Evolutionary conservation across 2,888 invertebrate genomes (phyloP), one percentile per base, ranked within the genome.

Genomic region (Pasiphila rectangulata): DNA sequence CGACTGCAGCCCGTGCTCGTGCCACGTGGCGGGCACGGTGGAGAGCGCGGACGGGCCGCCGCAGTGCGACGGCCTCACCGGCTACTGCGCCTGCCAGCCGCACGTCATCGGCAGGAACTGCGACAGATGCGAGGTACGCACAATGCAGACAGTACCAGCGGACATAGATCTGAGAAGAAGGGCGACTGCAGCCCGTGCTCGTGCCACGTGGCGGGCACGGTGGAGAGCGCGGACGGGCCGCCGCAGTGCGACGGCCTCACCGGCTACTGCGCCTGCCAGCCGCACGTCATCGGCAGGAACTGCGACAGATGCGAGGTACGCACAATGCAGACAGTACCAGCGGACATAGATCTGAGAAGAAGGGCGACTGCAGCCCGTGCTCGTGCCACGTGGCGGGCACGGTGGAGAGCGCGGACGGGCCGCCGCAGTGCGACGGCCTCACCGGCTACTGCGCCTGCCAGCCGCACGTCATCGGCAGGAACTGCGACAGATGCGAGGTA

Each of bases 311-410:
- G 96, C 64, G 85, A 84, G 74, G 87, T 46, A 9, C n/a, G n/a
- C n/a, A n/a, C n/a, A n/a, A n/a, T n/a, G n/a, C n/a, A n/a, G n/a
- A n/a, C n/a, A n/a, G n/a, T n/a, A n/a, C n/a, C n/a, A n/a, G n/a
- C n/a, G n/a, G n/a, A n/a, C n/a, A n/a, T n/a, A n/a, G n/a, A n/a
- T n/a, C 95, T 35, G 94, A 95, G 2, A 97, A 97, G 6, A 98
- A 98, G 78, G 98, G 98, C 10, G 95, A 98, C 64, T 97, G 96
- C 69, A 93, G 94, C 61, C 91, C 93, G 0, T 99, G 98, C 72
- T 93, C 94, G 67, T 99, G 99, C 72, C 94, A 95, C 72, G 91
- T 93, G 0, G 91, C 93, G 0, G 99, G 98, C 1, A 97, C 94
- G 0, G 83, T 91, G 66, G 95, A 93, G 83, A 94, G 92, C 60